Evolutionary conservation across 2,797 vertebrate genomes (phyloP), one percentile per base, ranked within the genome.

Genomic region (Ataeniobius toweri): DNA sequence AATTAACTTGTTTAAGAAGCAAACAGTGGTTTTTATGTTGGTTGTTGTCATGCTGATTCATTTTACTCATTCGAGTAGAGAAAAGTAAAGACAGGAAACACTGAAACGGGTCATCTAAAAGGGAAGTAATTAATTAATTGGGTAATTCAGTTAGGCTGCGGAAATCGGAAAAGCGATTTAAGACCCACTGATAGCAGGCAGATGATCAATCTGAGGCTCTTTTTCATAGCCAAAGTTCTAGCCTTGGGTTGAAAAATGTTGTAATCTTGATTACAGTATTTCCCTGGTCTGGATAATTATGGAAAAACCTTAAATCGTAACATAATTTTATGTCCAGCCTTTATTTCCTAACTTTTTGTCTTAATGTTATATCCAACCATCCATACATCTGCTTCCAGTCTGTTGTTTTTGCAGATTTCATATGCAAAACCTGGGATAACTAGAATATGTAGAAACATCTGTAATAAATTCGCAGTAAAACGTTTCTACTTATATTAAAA

Each of bases 1-100:
- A 24, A n/a, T 65, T 58, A 80, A 75, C 24, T 76, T 80, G 20
- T 74, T 76, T 28, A 20, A 73, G 44, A 55, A 71, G 59, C 44
- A 69, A 36, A 71, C 20, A 12, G 58, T n/a, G 73, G n/a, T 7
- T 26, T 36, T 2, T 36, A 16, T 20, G 61, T 31, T 36, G 61
- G 16, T 75, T 41, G 20, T 36, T 41, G 14, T 41, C 24, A 9
- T 48, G 48, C 58, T 28, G 36, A 16, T 81, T 50, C 16, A 24
- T 86, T 78, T 76, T 26, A 36, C 55, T 18, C 46, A 13, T 65
- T 16, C n/a, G 10, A 51, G 39, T 56, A 5, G 3, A 28, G 65
- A 76, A 79, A 69, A 44, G 10, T 5, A 44, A n/a, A 12, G 9
- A 68, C 10, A 44, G 65, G 39, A n/a, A 44, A 44, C 39, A 63